Percentiles rank a stretch among this genome's conserved stretches.
These are phyloP conservation scores for Percina caprodes DNA, from an alignment of 2,113 vertebrate species.

Conservation along the genomic window DNA sequence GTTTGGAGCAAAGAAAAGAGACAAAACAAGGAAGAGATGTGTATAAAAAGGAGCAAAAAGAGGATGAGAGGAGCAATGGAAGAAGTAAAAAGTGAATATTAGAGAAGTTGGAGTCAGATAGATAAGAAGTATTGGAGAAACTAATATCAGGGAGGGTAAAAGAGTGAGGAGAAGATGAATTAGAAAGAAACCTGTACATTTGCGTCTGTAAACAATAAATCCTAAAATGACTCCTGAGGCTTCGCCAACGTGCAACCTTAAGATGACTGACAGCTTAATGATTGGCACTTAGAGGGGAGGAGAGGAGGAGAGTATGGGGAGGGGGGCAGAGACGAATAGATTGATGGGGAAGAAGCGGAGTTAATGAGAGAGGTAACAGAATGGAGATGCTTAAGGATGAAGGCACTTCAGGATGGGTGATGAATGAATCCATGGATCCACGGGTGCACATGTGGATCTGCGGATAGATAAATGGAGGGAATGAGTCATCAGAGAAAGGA, in stretches of 20 bases:
- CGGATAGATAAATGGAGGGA: conserved; percentile 42
- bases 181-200: conserved; percentile 53
- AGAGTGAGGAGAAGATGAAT: conserved; percentile 29
- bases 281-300: conserved; percentile 69
- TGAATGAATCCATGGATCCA: conserved; percentile 47
- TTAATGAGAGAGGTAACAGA: conserved; percentile 66
- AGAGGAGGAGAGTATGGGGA: conserved; percentile 12
- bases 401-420: conserved; percentile 48
- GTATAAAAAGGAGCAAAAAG: not conserved
- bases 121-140: not conserved
- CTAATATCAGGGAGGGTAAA: not conserved
- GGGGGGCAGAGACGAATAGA: conserved; percentile 44
- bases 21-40: not conserved
- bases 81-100: not conserved
- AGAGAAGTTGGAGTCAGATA: not conserved
- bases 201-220: conserved; percentile 57
- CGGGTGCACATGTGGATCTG: conserved; percentile 48
- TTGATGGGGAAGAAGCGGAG: conserved; percentile 55
- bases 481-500: conserved; percentile 25
- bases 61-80: not conserved
- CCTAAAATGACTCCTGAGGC: conserved; percentile 39
- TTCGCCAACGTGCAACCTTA: conserved; percentile 58
- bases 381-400: conserved; percentile 49
- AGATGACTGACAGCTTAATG: conserved; percentile 73
- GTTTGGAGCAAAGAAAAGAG: conserved; percentile 8